Percentiles rank a stretch among this genome's conserved stretches.
phyloP scores from a whole-genome alignment of 2,888 invertebrate genomes.

The Arenicola marina region DNA sequence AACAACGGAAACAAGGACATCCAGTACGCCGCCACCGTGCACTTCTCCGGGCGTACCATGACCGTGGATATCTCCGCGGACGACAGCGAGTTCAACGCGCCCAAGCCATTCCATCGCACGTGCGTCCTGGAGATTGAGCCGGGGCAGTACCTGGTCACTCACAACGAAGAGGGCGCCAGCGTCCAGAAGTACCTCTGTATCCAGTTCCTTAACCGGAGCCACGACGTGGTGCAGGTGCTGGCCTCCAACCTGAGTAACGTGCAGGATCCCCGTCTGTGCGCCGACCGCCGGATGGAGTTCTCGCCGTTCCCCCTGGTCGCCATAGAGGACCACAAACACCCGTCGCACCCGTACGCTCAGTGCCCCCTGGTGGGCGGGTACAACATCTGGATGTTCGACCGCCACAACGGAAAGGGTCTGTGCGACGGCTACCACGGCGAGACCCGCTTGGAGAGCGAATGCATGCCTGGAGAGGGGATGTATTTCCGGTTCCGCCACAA shows the following conservation, averaged over 20 bases:
- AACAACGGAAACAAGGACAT: no score
- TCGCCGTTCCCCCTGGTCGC: constrained; percentile 11
- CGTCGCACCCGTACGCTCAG: neutral
- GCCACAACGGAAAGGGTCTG: constrained; percentile 7
- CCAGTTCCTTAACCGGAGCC: constrained; percentile 9
- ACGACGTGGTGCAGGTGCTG: constrained; percentile 12
- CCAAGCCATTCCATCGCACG: neutral
- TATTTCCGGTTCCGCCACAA: constrained; percentile 21
- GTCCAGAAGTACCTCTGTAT: constrained; percentile 10
- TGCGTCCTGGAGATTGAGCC: neutral
- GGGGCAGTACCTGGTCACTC: constrained; percentile 4
- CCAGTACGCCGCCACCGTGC: no score
- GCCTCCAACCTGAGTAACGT: neutral
- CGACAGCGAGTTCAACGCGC: neutral
- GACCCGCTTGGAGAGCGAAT: constrained; percentile 30
- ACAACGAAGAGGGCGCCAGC: neutral
- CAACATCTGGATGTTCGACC: constrained; percentile 20
- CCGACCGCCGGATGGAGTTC: constrained; percentile 1
- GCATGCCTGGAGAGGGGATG: constrained; percentile 25
- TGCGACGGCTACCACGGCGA: constrained; percentile 27
- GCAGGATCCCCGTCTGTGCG: constrained; percentile 14
- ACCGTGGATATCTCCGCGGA: no score
- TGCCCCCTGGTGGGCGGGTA: constrained; percentile 27
- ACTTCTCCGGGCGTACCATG: no score
- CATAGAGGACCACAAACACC: neutral